A percentile compares a stretch with the other conserved stretches of the same genome.
Conservation (phyloP, 23 tunicate species). For the Diplosoma virens region DNA sequence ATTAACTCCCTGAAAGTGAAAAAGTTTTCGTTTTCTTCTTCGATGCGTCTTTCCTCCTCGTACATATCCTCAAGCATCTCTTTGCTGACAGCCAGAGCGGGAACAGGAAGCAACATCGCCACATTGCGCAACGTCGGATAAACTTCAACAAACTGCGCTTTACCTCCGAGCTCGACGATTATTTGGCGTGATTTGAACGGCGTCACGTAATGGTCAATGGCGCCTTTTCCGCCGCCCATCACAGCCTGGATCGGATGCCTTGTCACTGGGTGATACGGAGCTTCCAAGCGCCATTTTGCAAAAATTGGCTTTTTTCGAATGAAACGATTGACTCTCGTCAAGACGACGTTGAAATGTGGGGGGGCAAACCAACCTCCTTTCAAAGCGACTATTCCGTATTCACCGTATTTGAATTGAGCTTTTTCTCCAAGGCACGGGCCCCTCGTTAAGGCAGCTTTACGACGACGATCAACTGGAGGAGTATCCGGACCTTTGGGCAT, state of each 20-base stretch:
- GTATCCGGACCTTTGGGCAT: constrained; percentile 51
- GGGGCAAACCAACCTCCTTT: constrained; percentile 68
- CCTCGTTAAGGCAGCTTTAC: constrained; percentile 32
- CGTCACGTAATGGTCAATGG: constrained; percentile 82
- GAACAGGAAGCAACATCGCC: constrained; percentile 59
- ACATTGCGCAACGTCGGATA: constrained; percentile 31
- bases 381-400: constrained; percentile 75
- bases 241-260: constrained; percentile 89
- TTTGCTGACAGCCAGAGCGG: constrained; percentile 60
- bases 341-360: constrained; percentile 52
- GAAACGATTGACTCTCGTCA: constrained; percentile 38
- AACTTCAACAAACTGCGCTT: constrained; percentile 61
- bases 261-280: constrained; percentile 78
- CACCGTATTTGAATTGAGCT: constrained; percentile 52
- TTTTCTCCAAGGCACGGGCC: constrained; percentile 75
- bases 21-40: constrained; percentile 95
- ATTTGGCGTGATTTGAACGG: constrained; percentile 86
- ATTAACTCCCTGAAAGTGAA: constrained; percentile 90
- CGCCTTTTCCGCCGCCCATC: constrained; percentile 98
- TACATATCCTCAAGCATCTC: constrained; percentile 75
- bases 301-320: constrained; percentile 38
- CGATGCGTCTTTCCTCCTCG: constrained; percentile 85
- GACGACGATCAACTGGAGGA: constrained; percentile 46
- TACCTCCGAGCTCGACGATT: constrained; percentile 77
- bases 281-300: constrained; percentile 73